A percentile compares a stretch with the other conserved stretches of the same genome.
Conservation (phyloP, 2,888 invertebrate genomes). For the Meandrusa payeni region DNA sequence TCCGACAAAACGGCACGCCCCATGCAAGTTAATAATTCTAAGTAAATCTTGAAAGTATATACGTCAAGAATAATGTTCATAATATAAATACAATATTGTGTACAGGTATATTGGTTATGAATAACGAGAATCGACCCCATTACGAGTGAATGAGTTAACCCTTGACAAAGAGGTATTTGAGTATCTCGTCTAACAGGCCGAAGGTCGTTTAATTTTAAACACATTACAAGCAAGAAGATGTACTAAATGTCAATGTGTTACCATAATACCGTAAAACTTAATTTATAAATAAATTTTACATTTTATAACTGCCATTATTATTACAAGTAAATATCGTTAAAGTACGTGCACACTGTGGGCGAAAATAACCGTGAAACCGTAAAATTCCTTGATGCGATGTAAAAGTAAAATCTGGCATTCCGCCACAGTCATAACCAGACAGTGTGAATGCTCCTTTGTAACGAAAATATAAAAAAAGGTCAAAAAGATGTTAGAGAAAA, state of each 20-base stretch:
- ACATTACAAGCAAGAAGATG: neutral
- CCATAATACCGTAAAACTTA: no score
- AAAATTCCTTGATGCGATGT: constrained; percentile 55
- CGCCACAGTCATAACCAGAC: constrained; percentile 47
- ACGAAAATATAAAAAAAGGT: constrained; percentile 1
- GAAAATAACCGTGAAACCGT: constrained; percentile 48
- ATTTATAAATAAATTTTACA: no score
- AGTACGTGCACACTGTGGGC: constrained; percentile 31
- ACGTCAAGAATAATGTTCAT: no score
- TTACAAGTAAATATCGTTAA: no score
- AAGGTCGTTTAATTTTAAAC: constrained; percentile 22
- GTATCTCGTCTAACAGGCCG: neutral
- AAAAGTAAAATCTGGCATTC: constrained; percentile 69
- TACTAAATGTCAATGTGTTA: constrained; percentile 34
- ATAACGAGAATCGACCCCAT: constrained; percentile 10
- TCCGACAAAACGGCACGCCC: no score
- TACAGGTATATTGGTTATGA: no score
- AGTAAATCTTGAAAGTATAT: no score
- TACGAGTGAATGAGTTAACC: constrained; percentile 8
- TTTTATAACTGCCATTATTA: no score
- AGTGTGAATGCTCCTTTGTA: constrained; percentile 16
- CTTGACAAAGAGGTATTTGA: constrained; percentile 5
- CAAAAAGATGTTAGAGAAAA: no score
- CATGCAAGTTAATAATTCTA: no score
- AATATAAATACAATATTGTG: no score